Percentiles rank a stretch among this genome's conserved stretches.
Conservation (phyloP, 2,888 invertebrate genomes). For the Onthophagus sagittarius region DNA sequence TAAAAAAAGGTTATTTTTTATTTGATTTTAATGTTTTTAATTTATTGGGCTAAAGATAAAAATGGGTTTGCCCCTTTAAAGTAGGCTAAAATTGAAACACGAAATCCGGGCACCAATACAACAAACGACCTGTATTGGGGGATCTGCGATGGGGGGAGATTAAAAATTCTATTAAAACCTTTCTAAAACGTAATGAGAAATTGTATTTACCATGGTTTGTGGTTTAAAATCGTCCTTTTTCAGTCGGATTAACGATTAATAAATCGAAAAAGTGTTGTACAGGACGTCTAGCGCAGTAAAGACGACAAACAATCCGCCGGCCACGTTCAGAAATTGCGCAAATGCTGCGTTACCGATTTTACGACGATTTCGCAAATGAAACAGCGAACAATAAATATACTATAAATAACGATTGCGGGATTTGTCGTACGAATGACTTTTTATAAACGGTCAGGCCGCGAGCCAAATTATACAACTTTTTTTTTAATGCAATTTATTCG, state of each 20-base stretch:
- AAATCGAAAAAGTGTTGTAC: conserved; percentile 34
- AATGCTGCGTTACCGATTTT: neutral
- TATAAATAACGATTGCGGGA: conserved; percentile 3
- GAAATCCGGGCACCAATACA: conserved; percentile 3
- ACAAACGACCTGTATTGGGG: neutral
- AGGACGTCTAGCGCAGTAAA: conserved; percentile 24
- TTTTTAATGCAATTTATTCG: neutral
- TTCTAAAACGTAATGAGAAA: neutral
- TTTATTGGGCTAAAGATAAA: conserved; percentile 28
- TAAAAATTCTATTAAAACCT: too few relatives aligned
- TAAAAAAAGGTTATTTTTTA: too few relatives aligned
- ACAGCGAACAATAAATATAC: conserved; percentile 1
- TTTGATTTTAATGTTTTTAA: conserved; percentile 31
- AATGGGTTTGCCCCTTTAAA: conserved; percentile 48
- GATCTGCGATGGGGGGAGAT: neutral
- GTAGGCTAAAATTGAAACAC: conserved; percentile 37
- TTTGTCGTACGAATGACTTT: neutral
- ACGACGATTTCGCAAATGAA: neutral
- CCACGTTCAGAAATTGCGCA: conserved; percentile 17
- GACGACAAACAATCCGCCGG: conserved; percentile 33
- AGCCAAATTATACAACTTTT: neutral
- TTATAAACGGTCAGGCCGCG: neutral
- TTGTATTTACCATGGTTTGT: conserved; percentile 40
- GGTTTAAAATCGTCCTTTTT: conserved; percentile 30
- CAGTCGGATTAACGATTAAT: conserved; percentile 31